These are phyloP conservation scores for Lordiphosa fenestrarum DNA, from an alignment of 2,888 invertebrate genomes.

Conservation along the genomic window DNA sequence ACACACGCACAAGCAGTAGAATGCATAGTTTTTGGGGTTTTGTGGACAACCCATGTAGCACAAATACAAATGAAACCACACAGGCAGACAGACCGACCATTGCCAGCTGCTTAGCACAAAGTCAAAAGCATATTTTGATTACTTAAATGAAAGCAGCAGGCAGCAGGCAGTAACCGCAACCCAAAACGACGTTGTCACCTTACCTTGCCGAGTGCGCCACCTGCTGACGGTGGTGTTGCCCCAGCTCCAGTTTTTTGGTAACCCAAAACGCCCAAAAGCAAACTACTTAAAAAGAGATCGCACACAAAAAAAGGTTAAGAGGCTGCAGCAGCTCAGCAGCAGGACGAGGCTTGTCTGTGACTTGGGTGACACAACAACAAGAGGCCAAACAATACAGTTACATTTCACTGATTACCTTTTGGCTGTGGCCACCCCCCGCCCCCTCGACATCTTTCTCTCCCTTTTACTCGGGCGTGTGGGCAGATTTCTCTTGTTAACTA, in stretches of 20 bases:
- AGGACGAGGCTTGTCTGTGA: conserved; percentile 36
- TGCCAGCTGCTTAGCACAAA: conserved; percentile 66
- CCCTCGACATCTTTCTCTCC: not conserved
- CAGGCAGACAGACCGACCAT: conserved; percentile 16
- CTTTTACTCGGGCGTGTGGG: conserved; percentile 38
- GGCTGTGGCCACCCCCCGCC: conserved; percentile 40
- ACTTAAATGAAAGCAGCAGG: conserved; percentile 67
- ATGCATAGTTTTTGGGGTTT: conserved; percentile 72
- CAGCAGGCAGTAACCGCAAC: conserved; percentile 34
- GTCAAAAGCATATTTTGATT: conserved; percentile 75
- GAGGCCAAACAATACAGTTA: conserved; percentile 69
- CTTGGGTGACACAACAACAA: conserved; percentile 49
- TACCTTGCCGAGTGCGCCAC: conserved; percentile 24
- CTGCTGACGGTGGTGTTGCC: conserved; percentile 17
- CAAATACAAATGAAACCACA: conserved; percentile 41
- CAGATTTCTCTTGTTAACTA: conserved; percentile 74
- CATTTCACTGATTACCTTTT: conserved; percentile 76
- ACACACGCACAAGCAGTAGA: conserved; percentile 45
- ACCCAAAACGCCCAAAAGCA: conserved; percentile 61
- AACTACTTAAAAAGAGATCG: conserved; percentile 74
- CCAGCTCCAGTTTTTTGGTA: conserved; percentile 27
- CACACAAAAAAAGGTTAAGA: conserved; percentile 4
- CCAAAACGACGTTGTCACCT: conserved; percentile 65
- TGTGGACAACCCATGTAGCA: conserved; percentile 48
- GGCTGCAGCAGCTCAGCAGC: conserved; percentile 21